phyloP scores from a whole-genome alignment of 2,113 vertebrate species.

The Sinocyclocheilus maitianheensis region DNA sequence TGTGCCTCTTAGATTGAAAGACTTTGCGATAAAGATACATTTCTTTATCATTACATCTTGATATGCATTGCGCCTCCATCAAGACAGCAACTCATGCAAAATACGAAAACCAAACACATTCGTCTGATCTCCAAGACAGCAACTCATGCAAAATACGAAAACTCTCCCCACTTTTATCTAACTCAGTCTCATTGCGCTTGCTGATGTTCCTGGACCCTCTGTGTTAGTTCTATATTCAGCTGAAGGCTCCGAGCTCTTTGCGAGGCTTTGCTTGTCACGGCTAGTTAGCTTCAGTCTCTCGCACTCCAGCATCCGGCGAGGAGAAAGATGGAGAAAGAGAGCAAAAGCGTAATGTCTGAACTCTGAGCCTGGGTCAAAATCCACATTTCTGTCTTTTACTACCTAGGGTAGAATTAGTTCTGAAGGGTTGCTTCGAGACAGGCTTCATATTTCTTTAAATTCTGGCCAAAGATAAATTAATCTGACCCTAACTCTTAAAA shows the following conservation, averaged over 20 bases:
- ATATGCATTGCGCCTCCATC: neutral
- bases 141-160: too few relatives aligned
- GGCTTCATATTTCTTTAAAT: neutral
- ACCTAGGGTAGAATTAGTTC: neutral
- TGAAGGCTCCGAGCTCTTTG: slow-evolving; percentile 9
- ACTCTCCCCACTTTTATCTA: slow-evolving; percentile 16
- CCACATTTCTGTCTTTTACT: slow-evolving; percentile 5
- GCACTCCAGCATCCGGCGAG: neutral
- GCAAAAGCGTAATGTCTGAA: neutral
- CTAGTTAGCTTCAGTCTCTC: slow-evolving; percentile 32
- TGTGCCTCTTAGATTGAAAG: neutral
- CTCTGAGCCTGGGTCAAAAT: slow-evolving; percentile 16
- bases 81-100: neutral
- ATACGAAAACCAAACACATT: neutral
- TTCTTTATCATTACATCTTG: neutral
- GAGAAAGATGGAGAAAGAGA: neutral
- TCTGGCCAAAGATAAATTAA: neutral
- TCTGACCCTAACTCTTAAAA: neutral
- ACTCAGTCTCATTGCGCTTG: neutral
- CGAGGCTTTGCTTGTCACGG: slow-evolving; percentile 16
- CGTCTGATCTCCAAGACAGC: too few relatives aligned
- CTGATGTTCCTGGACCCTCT: slow-evolving; percentile 3
- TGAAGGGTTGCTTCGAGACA: neutral
- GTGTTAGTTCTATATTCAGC: slow-evolving; percentile 33
- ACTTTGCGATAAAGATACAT: neutral